Base-by-base conservation (phyloP, 2,888 invertebrate genomes). In the Oscheius myriophilus region DNA sequence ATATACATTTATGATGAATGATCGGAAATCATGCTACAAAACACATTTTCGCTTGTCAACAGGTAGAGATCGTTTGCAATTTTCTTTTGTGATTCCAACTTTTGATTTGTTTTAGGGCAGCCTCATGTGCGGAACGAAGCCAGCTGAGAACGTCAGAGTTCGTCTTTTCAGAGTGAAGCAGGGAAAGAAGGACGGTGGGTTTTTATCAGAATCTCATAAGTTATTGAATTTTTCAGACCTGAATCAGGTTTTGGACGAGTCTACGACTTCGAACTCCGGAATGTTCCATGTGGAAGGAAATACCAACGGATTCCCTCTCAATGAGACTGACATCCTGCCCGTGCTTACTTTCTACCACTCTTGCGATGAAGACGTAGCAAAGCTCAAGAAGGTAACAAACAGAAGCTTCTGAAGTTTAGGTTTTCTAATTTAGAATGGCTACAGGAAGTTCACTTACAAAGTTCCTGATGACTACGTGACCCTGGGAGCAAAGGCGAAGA, bases 251-350 rank as follows among this genome's bases (percentile, higher is more conserved):
- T 63, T 79, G 21, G 77, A 77, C 23, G 79, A 79, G 57, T 67
- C 69, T 14, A 59, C 61, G 12, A 71, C 76, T 25, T 75, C 75
- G 26, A 70, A 70, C 46, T 63, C 66, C 18, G 79, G 79, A 66
- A 76, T 78, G 76, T 79, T 79, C 73, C 73, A 76, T 49, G 54
- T 79, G 0, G 79, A 79, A 58, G 79, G 79, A 53, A 79, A 78
- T 42, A 79, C 66, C 7, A 66, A 66, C 39, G 66, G 78, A 55
- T 79, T 79, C 63, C 75, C 77, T 26, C 53, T 79, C 45, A 78
- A 77, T 53, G 79, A 79, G 58, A 78, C 77, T 21, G 72, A 76
- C 3, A 70, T 79, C 33, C 26, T 26, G 2, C 75, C 75, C 43
- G 73, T 74, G 4, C 52, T 79, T 18, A 63, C 76, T 1, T 71